These are phyloP conservation scores for Procavia capensis DNA, from an alignment of 2,113 vertebrate genomes.

Conservation along the genomic window DNA sequence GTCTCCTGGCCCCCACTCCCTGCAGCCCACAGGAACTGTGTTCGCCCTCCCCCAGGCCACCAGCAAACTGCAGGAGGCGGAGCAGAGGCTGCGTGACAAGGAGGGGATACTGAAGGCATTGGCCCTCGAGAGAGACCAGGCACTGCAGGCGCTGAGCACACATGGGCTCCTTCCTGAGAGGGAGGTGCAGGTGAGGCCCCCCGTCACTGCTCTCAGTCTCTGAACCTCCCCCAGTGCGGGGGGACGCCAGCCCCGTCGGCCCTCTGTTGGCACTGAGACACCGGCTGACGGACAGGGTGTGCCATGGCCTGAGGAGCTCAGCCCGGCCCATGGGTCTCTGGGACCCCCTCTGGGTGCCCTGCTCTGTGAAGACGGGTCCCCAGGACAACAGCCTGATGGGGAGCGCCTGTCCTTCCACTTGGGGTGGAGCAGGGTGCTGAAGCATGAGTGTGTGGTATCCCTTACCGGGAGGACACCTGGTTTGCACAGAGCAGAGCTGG, in stretches of 20 bases:
- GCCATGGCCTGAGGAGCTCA: too few relatives aligned
- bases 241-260: too few relatives aligned
- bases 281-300: fast-evolving
- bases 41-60: constrained; percentile 60
- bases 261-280: too few relatives aligned
- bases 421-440: too few relatives aligned
- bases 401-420: too few relatives aligned
- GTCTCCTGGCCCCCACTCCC: neutral
- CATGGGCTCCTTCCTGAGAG: constrained; percentile 8
- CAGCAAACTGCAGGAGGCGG: constrained; percentile 86
- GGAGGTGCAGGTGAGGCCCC: constrained; percentile 53
- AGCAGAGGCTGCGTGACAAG: constrained; percentile 82
- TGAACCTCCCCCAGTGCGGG: neutral
- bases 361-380: too few relatives aligned
- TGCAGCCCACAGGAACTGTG: fast-evolving
- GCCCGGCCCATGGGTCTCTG: too few relatives aligned
- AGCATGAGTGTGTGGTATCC: too few relatives aligned
- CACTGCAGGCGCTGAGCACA: constrained; percentile 10
- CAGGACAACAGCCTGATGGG: too few relatives aligned
- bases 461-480: too few relatives aligned
- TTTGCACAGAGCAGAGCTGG: neutral
- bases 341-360: too few relatives aligned
- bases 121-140: constrained; percentile 86
- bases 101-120: constrained; percentile 80
- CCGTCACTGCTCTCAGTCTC: too few relatives aligned